Evolutionary conservation across 2,888 invertebrate species (phyloP).

Genomic region (Campoplex capitator): DNA sequence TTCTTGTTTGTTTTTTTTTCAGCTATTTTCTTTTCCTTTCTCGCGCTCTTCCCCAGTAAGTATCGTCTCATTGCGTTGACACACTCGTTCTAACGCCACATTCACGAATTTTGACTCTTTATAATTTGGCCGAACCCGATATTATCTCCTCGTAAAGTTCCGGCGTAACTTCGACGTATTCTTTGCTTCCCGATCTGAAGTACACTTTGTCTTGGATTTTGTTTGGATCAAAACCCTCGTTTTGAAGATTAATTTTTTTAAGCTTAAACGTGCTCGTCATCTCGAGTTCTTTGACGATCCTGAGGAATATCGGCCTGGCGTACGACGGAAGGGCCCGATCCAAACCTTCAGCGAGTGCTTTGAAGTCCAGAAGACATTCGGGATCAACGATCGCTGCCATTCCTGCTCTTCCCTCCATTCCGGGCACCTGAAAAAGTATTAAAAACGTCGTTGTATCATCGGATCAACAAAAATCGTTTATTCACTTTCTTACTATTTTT

Average conservation of each 20-base stretch:
- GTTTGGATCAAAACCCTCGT: slow-evolving; percentile 87
- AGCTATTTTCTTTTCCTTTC: neutral
- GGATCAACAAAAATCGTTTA: neutral
- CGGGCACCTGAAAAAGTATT: slow-evolving; percentile 81
- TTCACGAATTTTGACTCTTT: slow-evolving; percentile 63
- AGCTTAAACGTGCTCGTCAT: slow-evolving; percentile 90
- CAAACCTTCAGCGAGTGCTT: slow-evolving; percentile 83
- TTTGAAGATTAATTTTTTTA: slow-evolving; percentile 88
- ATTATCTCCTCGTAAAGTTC: slow-evolving; percentile 86
- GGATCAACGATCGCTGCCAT: slow-evolving; percentile 88
- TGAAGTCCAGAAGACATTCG: slow-evolving; percentile 84
- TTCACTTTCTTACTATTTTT: neutral
- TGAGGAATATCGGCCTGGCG: slow-evolving; percentile 88
- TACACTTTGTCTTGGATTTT: slow-evolving; percentile 86
- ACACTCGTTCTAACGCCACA: slow-evolving; percentile 43
- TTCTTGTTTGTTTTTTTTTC: neutral
- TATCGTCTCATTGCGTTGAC: slow-evolving; percentile 32
- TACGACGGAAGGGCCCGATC: slow-evolving; percentile 86
- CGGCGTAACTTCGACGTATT: slow-evolving; percentile 89
- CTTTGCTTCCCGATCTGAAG: slow-evolving; percentile 83
- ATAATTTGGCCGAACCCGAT: slow-evolving; percentile 83
- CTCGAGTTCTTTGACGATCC: slow-evolving; percentile 87
- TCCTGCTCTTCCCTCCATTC: slow-evolving; percentile 87
- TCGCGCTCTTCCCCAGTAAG: neutral
- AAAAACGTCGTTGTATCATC: neutral